These are phyloP conservation scores for Thymallus thymallus DNA, from an alignment of 2,113 vertebrate species.

Conservation along the genomic window DNA sequence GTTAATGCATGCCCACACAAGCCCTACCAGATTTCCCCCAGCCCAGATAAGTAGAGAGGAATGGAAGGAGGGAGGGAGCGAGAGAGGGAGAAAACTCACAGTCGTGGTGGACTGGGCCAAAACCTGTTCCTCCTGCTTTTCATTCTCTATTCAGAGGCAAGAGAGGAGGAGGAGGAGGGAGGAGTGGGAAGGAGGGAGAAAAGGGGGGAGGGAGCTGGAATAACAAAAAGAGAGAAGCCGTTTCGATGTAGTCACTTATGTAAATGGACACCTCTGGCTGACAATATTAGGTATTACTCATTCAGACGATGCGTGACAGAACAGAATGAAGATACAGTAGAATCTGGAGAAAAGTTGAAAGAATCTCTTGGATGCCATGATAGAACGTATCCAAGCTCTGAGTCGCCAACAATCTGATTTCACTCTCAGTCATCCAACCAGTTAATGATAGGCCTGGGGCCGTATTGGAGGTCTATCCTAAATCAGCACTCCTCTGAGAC, in stretches of 20 bases:
- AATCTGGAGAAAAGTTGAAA: too few relatives aligned
- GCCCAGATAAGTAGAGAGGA: conserved; percentile 31
- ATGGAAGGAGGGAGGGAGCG: conserved; percentile 35
- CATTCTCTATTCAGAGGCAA: conserved; percentile 38
- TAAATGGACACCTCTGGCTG: conserved; percentile 52
- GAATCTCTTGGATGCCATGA: too few relatives aligned
- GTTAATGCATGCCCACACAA: conserved; percentile 66
- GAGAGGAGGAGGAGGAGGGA: conserved; percentile 11
- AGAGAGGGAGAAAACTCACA: conserved; percentile 19
- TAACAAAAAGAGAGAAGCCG: conserved; percentile 16
- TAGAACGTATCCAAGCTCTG: too few relatives aligned
- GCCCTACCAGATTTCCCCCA: conserved; percentile 48
- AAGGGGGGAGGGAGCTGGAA: conserved; percentile 3
- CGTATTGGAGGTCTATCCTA: too few relatives aligned
- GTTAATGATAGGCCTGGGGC: not conserved
- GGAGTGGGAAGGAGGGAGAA: conserved; percentile 6
- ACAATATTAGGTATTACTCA: conserved; percentile 39
- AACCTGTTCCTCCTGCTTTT: conserved; percentile 62
- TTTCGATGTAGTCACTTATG: conserved; percentile 52
- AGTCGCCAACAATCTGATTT: too few relatives aligned
- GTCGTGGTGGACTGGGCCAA: conserved; percentile 26
- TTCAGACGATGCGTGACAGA: not conserved
- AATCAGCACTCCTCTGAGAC: too few relatives aligned
- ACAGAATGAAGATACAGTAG: too few relatives aligned
- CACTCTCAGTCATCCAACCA: conserved; percentile 2